These are phyloP conservation scores for Pelecanoides urinatrix DNA, from an alignment of 2,113 vertebrate genomes.

Conservation along the genomic window DNA sequence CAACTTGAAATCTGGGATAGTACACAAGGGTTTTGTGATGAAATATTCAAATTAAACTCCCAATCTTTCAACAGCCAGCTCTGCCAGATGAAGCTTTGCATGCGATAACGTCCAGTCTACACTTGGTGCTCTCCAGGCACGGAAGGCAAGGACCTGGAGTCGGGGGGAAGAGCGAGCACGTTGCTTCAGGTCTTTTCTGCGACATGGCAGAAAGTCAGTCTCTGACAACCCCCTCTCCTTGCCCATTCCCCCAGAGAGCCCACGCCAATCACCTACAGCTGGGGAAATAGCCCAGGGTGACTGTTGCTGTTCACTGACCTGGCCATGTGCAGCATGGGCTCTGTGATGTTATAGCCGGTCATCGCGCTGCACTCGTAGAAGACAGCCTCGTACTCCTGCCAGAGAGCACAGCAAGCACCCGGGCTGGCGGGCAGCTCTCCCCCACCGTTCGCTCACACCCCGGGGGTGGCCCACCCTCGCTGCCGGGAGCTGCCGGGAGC, in stretches of 20 bases:
- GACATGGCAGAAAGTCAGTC: neutral
- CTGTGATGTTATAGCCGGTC: constrained; percentile 74
- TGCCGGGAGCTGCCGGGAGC: neutral
- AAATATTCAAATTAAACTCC: neutral
- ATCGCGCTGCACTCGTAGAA: constrained; percentile 85
- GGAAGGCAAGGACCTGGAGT: neutral
- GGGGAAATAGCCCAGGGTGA: neutral
- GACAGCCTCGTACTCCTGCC: constrained; percentile 79
- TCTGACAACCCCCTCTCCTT: neutral
- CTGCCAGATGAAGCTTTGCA: neutral
- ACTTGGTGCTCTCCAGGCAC: neutral
- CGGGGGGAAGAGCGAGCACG: neutral
- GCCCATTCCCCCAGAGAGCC: neutral
- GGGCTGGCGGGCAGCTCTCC: neutral
- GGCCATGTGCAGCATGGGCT: constrained; percentile 80
- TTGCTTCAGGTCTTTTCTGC: neutral
- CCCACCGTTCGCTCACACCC: too few relatives aligned
- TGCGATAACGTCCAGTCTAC: fast-evolving
- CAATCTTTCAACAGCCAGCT: neutral
- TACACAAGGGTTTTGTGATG: neutral
- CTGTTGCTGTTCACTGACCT: constrained; percentile 56
- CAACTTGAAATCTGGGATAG: neutral
- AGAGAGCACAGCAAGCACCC: neutral
- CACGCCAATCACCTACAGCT: neutral
- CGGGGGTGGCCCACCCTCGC: neutral